A percentile compares a stretch with the other conserved stretches of the same genome.
phyloP scores from a whole-genome alignment of 2,888 invertebrate genomes.

The Xestia xanthographa region DNA sequence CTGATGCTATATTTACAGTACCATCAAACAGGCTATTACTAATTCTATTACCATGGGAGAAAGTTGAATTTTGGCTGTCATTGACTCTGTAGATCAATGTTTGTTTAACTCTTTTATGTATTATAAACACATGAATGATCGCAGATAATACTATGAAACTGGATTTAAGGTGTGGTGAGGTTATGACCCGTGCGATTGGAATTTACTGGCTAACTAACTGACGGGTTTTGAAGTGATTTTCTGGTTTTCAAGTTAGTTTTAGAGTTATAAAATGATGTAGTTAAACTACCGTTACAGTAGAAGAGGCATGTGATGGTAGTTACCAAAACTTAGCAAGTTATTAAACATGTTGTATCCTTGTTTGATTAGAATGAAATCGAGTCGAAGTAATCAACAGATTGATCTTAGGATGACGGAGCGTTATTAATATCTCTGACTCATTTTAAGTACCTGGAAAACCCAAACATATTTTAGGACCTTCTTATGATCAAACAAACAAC shows the following conservation, averaged over 20 bases:
- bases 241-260: slow-evolving; percentile 12
- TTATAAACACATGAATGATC: slow-evolving; percentile 62
- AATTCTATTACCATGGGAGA: slow-evolving; percentile 44
- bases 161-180: slow-evolving; percentile 59
- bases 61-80: slow-evolving; percentile 38
- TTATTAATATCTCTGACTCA: slow-evolving; percentile 50
- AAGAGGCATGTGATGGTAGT: neutral
- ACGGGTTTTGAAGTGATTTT: slow-evolving; percentile 34
- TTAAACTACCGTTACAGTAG: neutral
- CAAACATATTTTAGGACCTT: slow-evolving; percentile 7
- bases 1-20: slow-evolving; percentile 52
- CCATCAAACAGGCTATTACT: slow-evolving; percentile 24
- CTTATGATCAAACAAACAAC: neutral
- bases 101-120: slow-evolving; percentile 53
- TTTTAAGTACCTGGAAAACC: slow-evolving; percentile 25
- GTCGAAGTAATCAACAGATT: slow-evolving; percentile 12
- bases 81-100: slow-evolving; percentile 26
- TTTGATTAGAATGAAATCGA: slow-evolving; percentile 12
- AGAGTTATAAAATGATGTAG: neutral
- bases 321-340: neutral
- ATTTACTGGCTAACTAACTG: slow-evolving; percentile 32
- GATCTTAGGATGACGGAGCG: slow-evolving; percentile 12
- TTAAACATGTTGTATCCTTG: neutral
- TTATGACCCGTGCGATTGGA: slow-evolving; percentile 55
- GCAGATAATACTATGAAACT: slow-evolving; percentile 50